phyloP scores from a whole-genome alignment of 2,113 vertebrate genomes.

The Anguilla japonica region DNA sequence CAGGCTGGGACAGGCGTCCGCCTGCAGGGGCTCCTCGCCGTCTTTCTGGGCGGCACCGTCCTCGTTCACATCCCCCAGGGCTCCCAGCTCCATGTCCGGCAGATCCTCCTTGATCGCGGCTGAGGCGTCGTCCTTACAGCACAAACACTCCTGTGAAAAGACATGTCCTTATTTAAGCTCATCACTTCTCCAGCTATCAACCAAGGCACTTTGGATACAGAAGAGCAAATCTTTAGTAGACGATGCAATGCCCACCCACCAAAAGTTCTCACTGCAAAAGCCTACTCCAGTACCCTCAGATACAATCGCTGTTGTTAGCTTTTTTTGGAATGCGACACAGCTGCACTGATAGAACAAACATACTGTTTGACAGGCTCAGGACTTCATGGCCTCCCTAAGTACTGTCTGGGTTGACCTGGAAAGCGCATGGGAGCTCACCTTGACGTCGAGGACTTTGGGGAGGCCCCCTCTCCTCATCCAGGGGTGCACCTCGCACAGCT shows the following conservation, averaged over 20 bases:
- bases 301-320: no score
- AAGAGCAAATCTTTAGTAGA: no score
- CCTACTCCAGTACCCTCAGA: no score
- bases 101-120: conserved; percentile 66
- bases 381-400: no score
- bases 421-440: conserved; percentile 60
- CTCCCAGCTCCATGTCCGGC: conserved; percentile 74
- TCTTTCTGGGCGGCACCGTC: conserved; percentile 51
- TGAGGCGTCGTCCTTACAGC: conserved; percentile 74
- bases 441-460: conserved; percentile 77
- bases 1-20: conserved; percentile 28
- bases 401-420: no score
- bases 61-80: conserved; percentile 63
- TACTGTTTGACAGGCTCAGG: no score
- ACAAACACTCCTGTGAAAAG: conserved; percentile 78
- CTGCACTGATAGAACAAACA: no score
- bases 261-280: no score
- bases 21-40: conserved; percentile 50
- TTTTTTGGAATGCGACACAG: no score
- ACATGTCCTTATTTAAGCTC: conserved; percentile 1
- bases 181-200: no score
- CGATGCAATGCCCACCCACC: no score
- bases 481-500: conserved; percentile 84
- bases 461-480: conserved; percentile 84
- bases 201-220: no score